Evolutionary conservation across 2,113 vertebrate genomes (phyloP).

Genomic region (Cyanoramphus novaezelandiae): DNA sequence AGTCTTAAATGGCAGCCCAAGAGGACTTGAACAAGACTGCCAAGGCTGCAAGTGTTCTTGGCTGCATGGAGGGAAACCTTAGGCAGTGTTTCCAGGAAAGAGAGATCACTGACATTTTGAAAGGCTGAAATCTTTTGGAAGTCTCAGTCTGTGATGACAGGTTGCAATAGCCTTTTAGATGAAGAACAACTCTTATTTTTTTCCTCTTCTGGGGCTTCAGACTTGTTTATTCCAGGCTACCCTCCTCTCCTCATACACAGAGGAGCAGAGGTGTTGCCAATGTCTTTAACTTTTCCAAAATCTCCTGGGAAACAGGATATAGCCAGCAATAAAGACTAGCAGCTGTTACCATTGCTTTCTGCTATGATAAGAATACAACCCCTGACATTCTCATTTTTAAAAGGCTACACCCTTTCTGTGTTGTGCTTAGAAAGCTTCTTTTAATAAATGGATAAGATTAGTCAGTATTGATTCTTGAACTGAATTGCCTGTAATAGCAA

Average conservation of each 20-base stretch:
- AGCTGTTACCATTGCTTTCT: neutral
- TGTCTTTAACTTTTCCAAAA: neutral
- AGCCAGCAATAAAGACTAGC: neutral
- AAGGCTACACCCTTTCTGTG: neutral
- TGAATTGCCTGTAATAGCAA: neutral
- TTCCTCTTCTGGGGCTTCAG: neutral
- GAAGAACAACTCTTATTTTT: neutral
- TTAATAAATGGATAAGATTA: neutral
- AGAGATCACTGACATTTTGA: neutral
- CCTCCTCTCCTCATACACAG: neutral
- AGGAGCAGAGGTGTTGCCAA: neutral
- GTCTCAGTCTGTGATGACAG: neutral
- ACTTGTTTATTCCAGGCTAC: neutral
- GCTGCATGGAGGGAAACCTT: neutral
- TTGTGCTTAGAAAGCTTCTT: neutral
- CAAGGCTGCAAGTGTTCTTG: neutral
- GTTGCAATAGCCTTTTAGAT: neutral
- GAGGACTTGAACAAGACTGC: neutral
- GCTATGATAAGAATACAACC: neutral
- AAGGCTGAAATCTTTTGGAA: neutral
- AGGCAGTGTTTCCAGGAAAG: neutral
- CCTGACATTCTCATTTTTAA: neutral
- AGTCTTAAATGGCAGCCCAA: neutral
- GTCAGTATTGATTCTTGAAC: neutral
- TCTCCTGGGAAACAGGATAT: neutral